Evolutionary conservation across 2,888 invertebrate species (phyloP).

Genomic region (Sceliomorpha sp.): DNA sequence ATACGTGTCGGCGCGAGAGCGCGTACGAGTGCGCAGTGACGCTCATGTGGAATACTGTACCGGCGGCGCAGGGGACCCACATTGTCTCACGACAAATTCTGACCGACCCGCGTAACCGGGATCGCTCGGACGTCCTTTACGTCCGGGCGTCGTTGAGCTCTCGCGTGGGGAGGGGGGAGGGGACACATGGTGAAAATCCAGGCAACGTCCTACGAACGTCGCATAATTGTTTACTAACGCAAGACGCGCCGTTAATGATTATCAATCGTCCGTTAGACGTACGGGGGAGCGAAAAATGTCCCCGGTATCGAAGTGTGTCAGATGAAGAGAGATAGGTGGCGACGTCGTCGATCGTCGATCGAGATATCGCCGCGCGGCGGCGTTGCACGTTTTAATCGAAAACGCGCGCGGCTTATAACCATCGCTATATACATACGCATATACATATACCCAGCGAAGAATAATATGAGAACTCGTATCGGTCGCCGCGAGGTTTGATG

Average conservation of each 20-base stretch:
- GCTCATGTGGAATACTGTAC: not conserved
- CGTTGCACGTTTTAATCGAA: conserved; percentile 58
- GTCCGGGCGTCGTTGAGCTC: no score
- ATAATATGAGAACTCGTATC: conserved; percentile 70
- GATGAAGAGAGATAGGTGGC: conserved; percentile 42
- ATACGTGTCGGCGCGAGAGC: conserved; percentile 19
- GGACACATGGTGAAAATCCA: no score
- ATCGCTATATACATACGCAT: conserved; percentile 35
- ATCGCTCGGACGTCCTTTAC: conserved; percentile 37
- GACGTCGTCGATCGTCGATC: conserved; percentile 42
- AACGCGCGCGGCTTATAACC: conserved; percentile 54
- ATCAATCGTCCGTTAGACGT: no score
- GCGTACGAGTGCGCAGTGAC: conserved; percentile 26
- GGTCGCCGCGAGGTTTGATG: conserved; percentile 70
- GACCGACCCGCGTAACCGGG: conserved; percentile 57
- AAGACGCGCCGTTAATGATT: no score
- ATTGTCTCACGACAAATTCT: conserved; percentile 62
- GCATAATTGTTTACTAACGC: no score
- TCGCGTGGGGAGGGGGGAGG: no score
- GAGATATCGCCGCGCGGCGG: conserved; percentile 43
- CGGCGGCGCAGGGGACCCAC: conserved; percentile 43
- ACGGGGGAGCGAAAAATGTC: conserved; percentile 39
- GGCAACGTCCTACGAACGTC: no score
- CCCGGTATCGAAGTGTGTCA: conserved; percentile 48
- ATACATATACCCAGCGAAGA: conserved; percentile 56